Percentiles rank a stretch among this genome's conserved stretches.
Conservation (phyloP, 2,888 invertebrate genomes). For the Agrenia bidenticulata region DNA sequence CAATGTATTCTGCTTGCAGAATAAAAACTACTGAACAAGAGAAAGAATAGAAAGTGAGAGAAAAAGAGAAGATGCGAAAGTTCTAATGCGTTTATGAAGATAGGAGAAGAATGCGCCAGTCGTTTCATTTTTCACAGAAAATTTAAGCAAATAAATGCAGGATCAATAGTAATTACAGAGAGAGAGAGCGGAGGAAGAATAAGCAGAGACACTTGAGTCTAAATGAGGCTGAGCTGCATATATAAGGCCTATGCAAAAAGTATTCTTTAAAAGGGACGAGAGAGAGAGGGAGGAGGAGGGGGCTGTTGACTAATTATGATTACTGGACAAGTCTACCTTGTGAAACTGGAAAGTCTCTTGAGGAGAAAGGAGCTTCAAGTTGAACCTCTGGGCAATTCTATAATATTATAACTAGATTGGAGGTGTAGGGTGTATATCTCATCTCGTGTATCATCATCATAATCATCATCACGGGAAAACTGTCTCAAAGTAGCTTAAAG, state of each 20-base stretch:
- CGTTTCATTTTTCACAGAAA: slow-evolving; percentile 7
- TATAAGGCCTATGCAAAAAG: slow-evolving; percentile 2
- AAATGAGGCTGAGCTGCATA: slow-evolving; percentile 1
- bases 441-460: slow-evolving; percentile 1
- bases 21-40: neutral
- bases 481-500: slow-evolving; percentile 10
- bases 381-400: too few species aligned
- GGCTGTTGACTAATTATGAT: too few species aligned
- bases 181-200: too few species aligned
- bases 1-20: slow-evolving; percentile 20
- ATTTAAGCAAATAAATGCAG: slow-evolving; percentile 7
- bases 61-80: neutral
- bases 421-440: neutral
- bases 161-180: slow-evolving; percentile 7
- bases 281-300: too few species aligned
- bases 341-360: too few species aligned
- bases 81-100: neutral
- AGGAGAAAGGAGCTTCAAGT: too few species aligned
- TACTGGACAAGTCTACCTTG: too few species aligned
- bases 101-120: slow-evolving; percentile 4
- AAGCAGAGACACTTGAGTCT: too few species aligned
- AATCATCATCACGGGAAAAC: neutral
- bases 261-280: neutral
- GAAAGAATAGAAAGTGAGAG: neutral
- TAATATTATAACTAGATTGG: too few species aligned